These are phyloP conservation scores for Smutsia temminckii DNA, from an alignment of 2,797 vertebrate genomes.

Conservation along the genomic window DNA sequence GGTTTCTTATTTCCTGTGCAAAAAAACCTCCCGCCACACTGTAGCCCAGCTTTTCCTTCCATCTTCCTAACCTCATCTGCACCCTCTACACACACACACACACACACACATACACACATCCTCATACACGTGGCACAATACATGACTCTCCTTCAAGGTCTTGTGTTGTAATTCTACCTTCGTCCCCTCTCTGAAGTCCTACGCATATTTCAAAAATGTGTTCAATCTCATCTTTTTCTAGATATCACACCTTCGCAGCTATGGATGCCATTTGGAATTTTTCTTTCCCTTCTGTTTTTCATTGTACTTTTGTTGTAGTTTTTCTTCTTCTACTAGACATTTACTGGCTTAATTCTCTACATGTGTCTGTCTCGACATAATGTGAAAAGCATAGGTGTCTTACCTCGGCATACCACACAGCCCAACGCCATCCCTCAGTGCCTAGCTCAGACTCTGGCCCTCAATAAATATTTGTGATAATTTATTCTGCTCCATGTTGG, in stretches of 20 bases:
- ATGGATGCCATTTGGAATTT: background rate
- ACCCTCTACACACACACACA: too few species aligned
- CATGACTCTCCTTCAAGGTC: background rate
- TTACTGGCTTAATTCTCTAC: background rate
- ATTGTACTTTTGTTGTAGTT: background rate
- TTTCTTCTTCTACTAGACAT: background rate
- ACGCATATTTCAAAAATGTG: background rate
- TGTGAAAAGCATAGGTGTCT: background rate
- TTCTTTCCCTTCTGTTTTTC: background rate
- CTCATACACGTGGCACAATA: background rate
- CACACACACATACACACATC: accelerated
- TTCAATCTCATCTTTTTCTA: background rate
- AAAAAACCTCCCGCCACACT: background rate
- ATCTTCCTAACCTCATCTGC: background rate
- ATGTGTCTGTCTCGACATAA: background rate
- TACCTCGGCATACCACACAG: background rate
- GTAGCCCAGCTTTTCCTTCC: background rate
- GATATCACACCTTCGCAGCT: background rate
- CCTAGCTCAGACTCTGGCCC: background rate
- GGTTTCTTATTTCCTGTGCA: background rate
- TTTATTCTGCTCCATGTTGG: background rate
- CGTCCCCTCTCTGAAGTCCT: background rate
- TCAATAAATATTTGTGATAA: background rate
- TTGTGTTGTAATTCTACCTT: background rate
- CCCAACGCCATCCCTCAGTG: background rate